phyloP scores from a whole-genome alignment of 2,888 invertebrate species.

The Torymus texanus region DNA sequence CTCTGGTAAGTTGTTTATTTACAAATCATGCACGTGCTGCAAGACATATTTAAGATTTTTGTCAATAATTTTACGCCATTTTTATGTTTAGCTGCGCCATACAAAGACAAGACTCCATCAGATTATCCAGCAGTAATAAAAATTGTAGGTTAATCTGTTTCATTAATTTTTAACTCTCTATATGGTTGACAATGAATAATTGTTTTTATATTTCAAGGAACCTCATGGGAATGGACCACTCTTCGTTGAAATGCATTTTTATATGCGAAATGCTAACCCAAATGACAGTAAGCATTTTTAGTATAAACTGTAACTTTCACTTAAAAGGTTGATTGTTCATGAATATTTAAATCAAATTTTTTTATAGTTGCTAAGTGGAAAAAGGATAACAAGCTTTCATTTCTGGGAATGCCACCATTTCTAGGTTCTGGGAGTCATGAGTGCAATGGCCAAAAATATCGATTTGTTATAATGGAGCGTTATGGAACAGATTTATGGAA shows the following conservation, averaged over 20 bases:
- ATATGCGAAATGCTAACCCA: conserved; percentile 84
- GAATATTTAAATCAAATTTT: conserved; percentile 7
- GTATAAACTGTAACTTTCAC: neutral
- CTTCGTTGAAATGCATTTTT: conserved; percentile 96
- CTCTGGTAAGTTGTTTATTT: conserved; percentile 79
- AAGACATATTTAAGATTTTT: neutral
- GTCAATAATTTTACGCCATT: conserved; percentile 9
- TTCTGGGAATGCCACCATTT: conserved; percentile 90
- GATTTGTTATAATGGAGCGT: conserved; percentile 93
- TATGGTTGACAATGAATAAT: neutral
- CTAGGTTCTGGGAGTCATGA: conserved; percentile 90
- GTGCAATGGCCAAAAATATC: conserved; percentile 84
- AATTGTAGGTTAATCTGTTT: conserved; percentile 80
- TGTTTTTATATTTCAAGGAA: conserved; percentile 78
- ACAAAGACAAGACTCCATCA: conserved; percentile 74
- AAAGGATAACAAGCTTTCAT: conserved; percentile 81
- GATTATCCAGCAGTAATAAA: conserved; percentile 85
- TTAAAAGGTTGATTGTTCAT: neutral
- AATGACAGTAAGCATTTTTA: conserved; percentile 80
- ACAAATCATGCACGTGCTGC: neutral
- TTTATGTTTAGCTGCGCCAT: conserved; percentile 73
- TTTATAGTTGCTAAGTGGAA: conserved; percentile 83
- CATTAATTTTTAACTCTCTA: neutral
- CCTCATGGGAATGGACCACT: conserved; percentile 94
- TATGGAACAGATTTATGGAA: conserved; percentile 92